These are phyloP conservation scores for Plestiodon gilberti DNA, from an alignment of 2,113 vertebrate species.

Conservation along the genomic window DNA sequence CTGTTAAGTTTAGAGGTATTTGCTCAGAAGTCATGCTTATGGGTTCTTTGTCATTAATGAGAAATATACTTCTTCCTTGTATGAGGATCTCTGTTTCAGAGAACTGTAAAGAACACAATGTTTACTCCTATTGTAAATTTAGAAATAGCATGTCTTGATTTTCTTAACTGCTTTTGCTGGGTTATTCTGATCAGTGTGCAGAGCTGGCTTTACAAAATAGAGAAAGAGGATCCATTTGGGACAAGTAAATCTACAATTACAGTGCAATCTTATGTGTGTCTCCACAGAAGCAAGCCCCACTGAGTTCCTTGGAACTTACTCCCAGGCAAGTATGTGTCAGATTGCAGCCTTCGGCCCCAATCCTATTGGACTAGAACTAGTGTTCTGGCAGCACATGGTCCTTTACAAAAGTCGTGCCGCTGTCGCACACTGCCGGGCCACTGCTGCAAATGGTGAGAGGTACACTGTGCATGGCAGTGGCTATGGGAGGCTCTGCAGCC, in stretches of 20 bases:
- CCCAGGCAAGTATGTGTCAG: no score
- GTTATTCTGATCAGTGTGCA: neutral
- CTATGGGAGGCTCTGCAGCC: no score
- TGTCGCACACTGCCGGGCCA: no score
- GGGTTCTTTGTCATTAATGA: neutral
- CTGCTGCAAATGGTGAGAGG: no score
- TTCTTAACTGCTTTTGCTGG: neutral
- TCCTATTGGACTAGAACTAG: no score
- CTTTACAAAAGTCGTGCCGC: no score
- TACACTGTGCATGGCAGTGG: no score
- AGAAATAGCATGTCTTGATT: neutral
- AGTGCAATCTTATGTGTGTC: no score
- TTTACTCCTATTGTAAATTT: neutral
- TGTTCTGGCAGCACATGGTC: no score
- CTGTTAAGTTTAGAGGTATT: conserved; percentile 7
- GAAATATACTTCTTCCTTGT: neutral
- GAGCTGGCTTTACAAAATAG: neutral
- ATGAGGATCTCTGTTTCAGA: neutral
- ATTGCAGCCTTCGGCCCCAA: no score
- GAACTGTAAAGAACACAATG: neutral
- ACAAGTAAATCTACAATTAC: neutral
- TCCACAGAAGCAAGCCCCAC: no score
- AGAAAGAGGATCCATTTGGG: neutral
- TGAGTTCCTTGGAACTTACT: no score
- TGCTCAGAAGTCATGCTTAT: neutral